phyloP scores from a whole-genome alignment of 1,140 invertebrate genomes.

The Aphelinus certus region DNA sequence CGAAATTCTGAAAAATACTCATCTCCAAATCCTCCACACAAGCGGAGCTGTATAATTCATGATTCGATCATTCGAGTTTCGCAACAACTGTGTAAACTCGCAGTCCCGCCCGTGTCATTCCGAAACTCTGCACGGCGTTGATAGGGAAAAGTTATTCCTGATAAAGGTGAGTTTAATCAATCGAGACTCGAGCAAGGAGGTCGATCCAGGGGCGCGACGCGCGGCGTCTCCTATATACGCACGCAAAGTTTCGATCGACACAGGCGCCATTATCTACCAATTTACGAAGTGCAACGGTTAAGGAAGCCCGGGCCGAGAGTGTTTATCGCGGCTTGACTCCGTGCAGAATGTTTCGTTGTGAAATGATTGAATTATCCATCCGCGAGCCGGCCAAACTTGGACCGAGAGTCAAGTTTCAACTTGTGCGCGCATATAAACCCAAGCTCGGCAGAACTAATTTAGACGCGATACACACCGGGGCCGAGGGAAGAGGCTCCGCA shows the following conservation, averaged over 20 bases:
- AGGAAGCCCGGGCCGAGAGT: background rate
- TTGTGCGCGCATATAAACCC: background rate
- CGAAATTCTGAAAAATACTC: too few relatives aligned
- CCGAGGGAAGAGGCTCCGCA: background rate
- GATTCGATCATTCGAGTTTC: too few relatives aligned
- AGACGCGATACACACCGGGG: slow-evolving; percentile 9
- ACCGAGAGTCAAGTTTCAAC: slow-evolving; percentile 11
- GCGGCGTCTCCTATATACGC: too few relatives aligned
- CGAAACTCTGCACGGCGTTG: too few relatives aligned
- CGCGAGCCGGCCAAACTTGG: slow-evolving; percentile 9
- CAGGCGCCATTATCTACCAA: slow-evolving; percentile 22
- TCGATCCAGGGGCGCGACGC: background rate
- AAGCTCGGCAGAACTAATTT: slow-evolving; percentile 26
- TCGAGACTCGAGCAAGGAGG: slow-evolving; percentile 4
- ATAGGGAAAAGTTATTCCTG: too few relatives aligned
- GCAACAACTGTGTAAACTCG: too few relatives aligned
- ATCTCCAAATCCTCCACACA: too few relatives aligned
- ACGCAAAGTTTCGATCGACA: slow-evolving; percentile 18
- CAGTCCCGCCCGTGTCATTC: too few relatives aligned
- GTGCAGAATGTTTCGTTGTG: slow-evolving; percentile 11
- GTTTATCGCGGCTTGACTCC: slow-evolving; percentile 15
- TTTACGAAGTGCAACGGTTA: slow-evolving; percentile 13
- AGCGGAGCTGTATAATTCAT: too few relatives aligned
- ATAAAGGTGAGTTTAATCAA: slow-evolving; percentile 3
- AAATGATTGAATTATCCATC: slow-evolving; percentile 39